A percentile compares a stretch with the other conserved stretches of the same genome.
Conservation (phyloP, 2,797 vertebrate species). For the Epinephelus awoara region DNA sequence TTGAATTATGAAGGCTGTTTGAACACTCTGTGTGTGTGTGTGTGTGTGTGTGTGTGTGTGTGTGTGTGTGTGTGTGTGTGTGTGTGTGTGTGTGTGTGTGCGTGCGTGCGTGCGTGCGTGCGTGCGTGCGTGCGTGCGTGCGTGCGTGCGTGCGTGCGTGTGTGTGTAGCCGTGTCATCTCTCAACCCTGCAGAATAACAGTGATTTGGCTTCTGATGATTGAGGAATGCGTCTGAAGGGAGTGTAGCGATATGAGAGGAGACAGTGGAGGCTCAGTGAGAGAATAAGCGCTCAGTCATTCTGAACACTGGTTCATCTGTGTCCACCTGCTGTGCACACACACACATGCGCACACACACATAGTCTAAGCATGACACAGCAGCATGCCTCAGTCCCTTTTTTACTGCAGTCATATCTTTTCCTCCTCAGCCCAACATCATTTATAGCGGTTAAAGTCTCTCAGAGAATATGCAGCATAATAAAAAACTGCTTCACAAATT, state of each 20-base stretch:
- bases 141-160: not conserved
- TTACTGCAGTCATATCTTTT: constrained; percentile 36
- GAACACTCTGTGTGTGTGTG: not conserved
- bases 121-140: constrained; percentile 9
- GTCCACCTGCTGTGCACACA: constrained; percentile 72
- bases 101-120: constrained; percentile 28
- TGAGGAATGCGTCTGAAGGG: constrained; percentile 67
- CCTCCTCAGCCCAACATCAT: not conserved
- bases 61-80: constrained; percentile 10
- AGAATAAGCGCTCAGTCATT: constrained; percentile 78
- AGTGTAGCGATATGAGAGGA: constrained; percentile 58
- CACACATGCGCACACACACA: constrained; percentile 26
- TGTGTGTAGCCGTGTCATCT: constrained; percentile 3
- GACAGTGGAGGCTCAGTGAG: constrained; percentile 75
- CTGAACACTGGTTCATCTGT: constrained; percentile 83
- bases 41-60: constrained; percentile 11
- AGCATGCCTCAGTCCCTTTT: constrained; percentile 27
- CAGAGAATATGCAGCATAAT: constrained; percentile 5
- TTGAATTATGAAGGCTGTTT: constrained; percentile 44
- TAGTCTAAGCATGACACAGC: constrained; percentile 53
- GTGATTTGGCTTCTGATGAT: constrained; percentile 64
- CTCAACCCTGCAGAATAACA: constrained; percentile 27
- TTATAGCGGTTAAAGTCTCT: constrained; percentile 5
- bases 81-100: not conserved
- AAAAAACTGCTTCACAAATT: not conserved